Evolutionary conservation across 2,797 vertebrate species (phyloP).

Genomic region (Halcyon smyrnensis): DNA sequence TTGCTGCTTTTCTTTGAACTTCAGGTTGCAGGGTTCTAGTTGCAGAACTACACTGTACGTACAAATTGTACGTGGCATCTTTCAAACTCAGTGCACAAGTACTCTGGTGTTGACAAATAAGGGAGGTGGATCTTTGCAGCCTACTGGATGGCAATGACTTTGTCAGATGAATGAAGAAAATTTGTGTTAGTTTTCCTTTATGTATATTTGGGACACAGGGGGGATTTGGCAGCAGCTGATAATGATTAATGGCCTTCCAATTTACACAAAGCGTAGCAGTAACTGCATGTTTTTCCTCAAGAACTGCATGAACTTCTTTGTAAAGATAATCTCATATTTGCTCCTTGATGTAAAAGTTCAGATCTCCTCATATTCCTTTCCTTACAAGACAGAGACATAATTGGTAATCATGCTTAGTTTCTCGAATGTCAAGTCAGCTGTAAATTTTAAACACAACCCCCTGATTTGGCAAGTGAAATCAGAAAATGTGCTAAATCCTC

Average conservation of each 20-base stretch:
- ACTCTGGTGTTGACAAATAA: not conserved
- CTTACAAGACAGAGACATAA: not conserved
- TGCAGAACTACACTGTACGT: not conserved
- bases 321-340: not conserved
- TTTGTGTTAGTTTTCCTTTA: not conserved
- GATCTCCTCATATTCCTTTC: not conserved
- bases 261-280: not conserved
- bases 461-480: not conserved
- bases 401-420: not conserved
- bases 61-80: not conserved
- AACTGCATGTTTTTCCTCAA: not conserved
- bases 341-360: not conserved
- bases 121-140: not conserved
- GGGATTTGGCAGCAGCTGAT: not conserved
- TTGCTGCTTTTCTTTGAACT: not conserved
- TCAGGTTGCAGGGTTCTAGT: not conserved
- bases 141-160: not conserved
- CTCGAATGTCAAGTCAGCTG: not conserved
- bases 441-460: not conserved
- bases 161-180: not conserved
- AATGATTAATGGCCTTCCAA: not conserved
- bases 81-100: not conserved
- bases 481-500: conserved; percentile 25
- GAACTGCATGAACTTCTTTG: not conserved
- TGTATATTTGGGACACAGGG: not conserved